Percentiles rank a stretch among this genome's conserved stretches.
These are phyloP conservation scores for Alcis repandata DNA, from an alignment of 2,888 invertebrate genomes.

Conservation along the genomic window DNA sequence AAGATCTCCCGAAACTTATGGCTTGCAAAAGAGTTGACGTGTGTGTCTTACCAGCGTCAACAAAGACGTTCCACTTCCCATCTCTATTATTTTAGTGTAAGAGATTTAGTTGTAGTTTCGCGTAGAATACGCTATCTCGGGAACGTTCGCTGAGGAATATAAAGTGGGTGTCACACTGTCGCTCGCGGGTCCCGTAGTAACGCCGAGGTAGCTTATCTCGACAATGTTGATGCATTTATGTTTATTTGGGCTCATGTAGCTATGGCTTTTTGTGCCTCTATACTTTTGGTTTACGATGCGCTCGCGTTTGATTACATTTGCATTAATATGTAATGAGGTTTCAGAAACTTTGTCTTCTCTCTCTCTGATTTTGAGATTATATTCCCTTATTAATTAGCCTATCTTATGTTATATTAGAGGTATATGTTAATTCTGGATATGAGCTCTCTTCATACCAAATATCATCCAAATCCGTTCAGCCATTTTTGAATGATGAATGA, in stretches of 20 bases:
- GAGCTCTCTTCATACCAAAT: too few relatives aligned
- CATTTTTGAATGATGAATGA: too few relatives aligned
- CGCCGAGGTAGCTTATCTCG: conserved; percentile 30
- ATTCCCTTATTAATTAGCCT: too few relatives aligned
- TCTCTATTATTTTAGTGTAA: conserved; percentile 65
- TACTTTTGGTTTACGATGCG: neutral
- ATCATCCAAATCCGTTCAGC: too few relatives aligned
- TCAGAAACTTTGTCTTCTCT: neutral
- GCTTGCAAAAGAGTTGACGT: conserved; percentile 34
- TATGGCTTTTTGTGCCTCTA: neutral
- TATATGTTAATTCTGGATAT: too few relatives aligned
- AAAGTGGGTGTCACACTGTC: conserved; percentile 49
- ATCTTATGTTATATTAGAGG: too few relatives aligned
- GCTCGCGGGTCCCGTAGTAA: conserved; percentile 31
- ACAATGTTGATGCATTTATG: conserved; percentile 32
- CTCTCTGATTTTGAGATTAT: neutral
- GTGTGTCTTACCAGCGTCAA: conserved; percentile 58
- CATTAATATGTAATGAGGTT: neutral
- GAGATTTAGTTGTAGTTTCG: conserved; percentile 57
- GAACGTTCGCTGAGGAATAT: conserved; percentile 55
- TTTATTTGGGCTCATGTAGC: conserved; percentile 21
- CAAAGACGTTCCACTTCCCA: conserved; percentile 60
- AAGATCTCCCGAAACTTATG: neutral
- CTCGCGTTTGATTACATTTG: conserved; percentile 11
- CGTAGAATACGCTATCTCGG: conserved; percentile 51